A percentile compares a stretch with the other conserved stretches of the same genome.
phyloP scores from a whole-genome alignment of 2,797 vertebrate genomes.

The Liparis tanakae region DNA sequence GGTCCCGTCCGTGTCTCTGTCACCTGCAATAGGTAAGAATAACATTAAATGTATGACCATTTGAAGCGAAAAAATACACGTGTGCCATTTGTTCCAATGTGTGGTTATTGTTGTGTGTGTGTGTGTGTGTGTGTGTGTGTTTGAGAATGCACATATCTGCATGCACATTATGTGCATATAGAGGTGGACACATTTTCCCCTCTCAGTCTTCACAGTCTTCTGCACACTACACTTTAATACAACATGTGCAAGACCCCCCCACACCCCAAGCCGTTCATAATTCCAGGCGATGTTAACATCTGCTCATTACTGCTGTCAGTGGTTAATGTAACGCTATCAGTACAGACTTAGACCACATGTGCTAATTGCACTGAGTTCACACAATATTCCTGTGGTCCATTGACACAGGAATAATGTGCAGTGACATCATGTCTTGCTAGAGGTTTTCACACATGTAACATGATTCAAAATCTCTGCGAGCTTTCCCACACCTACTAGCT shows the following conservation, averaged over 20 bases:
- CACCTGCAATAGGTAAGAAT: slow-evolving; percentile 85
- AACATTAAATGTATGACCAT: slow-evolving; percentile 40
- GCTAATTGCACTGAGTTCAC: slow-evolving; percentile 33
- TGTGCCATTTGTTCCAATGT: neutral
- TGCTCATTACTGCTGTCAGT: slow-evolving; percentile 34
- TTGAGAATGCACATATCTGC: neutral
- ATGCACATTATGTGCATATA: neutral
- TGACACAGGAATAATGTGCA: slow-evolving; percentile 11
- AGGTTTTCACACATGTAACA: slow-evolving; percentile 13
- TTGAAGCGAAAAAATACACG: neutral
- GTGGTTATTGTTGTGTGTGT: too few species aligned
- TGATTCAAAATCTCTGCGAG: neutral
- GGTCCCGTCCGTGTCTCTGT: slow-evolving; percentile 98
- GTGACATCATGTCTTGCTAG: slow-evolving; percentile 14
- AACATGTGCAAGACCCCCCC: slow-evolving; percentile 3
- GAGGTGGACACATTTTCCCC: neutral
- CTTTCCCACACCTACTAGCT: neutral
- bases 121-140: too few species aligned
- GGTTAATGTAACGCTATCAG: slow-evolving; percentile 31
- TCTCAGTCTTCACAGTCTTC: neutral
- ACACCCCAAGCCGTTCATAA: slow-evolving; percentile 17
- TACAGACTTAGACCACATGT: slow-evolving; percentile 17
- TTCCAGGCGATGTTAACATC: slow-evolving; percentile 23
- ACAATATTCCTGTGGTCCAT: neutral
- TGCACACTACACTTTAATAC: neutral